Base-by-base conservation (phyloP, 2,113 vertebrate species). In the Eclectus roratus region DNA sequence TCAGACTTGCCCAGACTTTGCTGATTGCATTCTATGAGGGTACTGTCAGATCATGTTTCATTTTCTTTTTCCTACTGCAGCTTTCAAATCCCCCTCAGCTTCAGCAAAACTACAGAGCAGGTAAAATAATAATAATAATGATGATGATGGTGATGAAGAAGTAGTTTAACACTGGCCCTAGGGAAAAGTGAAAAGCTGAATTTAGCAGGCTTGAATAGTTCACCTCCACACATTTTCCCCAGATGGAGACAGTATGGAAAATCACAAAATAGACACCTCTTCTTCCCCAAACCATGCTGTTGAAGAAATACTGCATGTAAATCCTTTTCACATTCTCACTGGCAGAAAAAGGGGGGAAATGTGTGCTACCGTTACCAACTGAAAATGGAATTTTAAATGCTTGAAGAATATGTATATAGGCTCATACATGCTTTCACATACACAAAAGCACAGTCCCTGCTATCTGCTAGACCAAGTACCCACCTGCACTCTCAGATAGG, bases 31-130 rank as follows among this genome's bases (percentile, higher is more conserved):
- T 87, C 37, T 81, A 43, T 63, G 24, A 41, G 80, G 39, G 13
- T 64, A 83, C 29, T 41, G 29, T 5, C 17, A 69, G 60, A 46
- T 89, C 77, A 66, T 17, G 69, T 91, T 92, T 84, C 17, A 49
- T 88, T 93, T 93, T 83, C 64, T 66, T 86, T 92, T 94, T 94
- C 64, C 53, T 83, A 2, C 17, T 86, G 53, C 49, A 91, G 27
- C 28, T 94, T 94, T 94, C 79, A 80, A 76, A 68, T 63, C 37
- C 23, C 9, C 4, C 19, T 89, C 56, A 82, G 39, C 47, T 87
- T 85, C 71, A 79, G 46, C n/a, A 56, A 56, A 86, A 31, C 50
- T 91, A 65, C 43, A 80, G 21, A 83, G 4, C 8, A 33, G 44
- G 31, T 19, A 29, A 71, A 87, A 58, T 58, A n/a, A n/a, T 58